These are phyloP conservation scores for Drosophila pectinifera DNA, from an alignment of 1,140 invertebrate species.

Conservation along the genomic window DNA sequence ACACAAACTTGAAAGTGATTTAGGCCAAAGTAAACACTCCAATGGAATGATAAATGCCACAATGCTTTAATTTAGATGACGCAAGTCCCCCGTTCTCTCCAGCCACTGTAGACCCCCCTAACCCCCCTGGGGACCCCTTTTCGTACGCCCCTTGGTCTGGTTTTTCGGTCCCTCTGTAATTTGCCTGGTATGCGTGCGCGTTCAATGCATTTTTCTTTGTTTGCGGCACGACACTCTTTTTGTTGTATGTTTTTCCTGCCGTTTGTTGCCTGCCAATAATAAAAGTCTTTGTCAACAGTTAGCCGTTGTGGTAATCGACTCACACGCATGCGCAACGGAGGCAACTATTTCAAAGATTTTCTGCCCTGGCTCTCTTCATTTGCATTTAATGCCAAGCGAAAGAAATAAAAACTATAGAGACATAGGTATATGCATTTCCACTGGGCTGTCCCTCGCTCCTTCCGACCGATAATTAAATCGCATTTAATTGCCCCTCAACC, in stretches of 20 bases:
- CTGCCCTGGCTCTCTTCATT: conserved; percentile 53
- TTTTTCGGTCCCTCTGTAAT: conserved; percentile 44
- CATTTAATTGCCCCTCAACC: conserved; percentile 57
- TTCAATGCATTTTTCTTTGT: conserved; percentile 60
- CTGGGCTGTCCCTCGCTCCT: conserved; percentile 11
- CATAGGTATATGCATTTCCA: background rate
- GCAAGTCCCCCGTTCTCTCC: conserved; percentile 12
- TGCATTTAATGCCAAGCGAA: conserved; percentile 59
- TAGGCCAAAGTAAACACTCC: conserved; percentile 2
- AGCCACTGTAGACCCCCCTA: background rate
- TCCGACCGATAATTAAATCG: conserved; percentile 52
- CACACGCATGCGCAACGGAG: conserved; percentile 63
- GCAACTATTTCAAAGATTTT: conserved; percentile 29
- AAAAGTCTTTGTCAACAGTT: conserved; percentile 55
- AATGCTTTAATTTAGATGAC: conserved; percentile 29
- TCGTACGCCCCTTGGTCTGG: conserved; percentile 5
- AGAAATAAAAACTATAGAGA: conserved; percentile 27
- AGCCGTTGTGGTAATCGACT: conserved; percentile 50
- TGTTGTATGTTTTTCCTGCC: conserved; percentile 38
- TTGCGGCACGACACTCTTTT: conserved; percentile 45
- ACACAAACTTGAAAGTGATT: conserved; percentile 14
- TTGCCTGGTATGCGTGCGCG: conserved; percentile 55
- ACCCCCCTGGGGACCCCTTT: background rate
- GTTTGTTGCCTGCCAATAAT: conserved; percentile 44
- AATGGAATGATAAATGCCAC: conserved; percentile 43